phyloP scores from a whole-genome alignment of 1,140 invertebrate species.

The Varroa destructor region DNA sequence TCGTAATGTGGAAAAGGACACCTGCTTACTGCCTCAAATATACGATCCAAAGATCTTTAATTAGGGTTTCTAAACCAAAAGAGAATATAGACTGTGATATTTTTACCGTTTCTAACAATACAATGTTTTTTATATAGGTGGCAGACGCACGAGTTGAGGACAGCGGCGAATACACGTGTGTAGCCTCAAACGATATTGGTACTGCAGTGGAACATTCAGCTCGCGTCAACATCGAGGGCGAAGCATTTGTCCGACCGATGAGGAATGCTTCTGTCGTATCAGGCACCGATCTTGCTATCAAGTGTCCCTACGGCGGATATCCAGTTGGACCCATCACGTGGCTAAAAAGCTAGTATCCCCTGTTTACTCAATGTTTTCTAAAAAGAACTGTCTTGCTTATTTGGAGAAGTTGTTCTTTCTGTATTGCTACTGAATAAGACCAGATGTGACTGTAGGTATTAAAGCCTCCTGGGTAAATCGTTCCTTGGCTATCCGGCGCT shows the following conservation, averaged over 20 bases:
- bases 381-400: too few species aligned
- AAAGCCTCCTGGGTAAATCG: too few species aligned
- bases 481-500: too few species aligned
- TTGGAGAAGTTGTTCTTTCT: too few species aligned
- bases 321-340: constrained; percentile 73
- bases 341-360: constrained; percentile 56
- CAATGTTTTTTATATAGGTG: constrained; percentile 65
- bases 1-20: too few species aligned
- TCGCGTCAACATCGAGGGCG: constrained; percentile 61
- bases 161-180: constrained; percentile 42
- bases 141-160: constrained; percentile 42
- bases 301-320: constrained; percentile 85
- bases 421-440: too few species aligned
- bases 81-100: too few species aligned
- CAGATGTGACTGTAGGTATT: too few species aligned
- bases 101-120: too few species aligned
- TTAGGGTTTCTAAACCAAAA: constrained; percentile 30
- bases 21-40: too few species aligned
- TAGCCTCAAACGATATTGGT: constrained; percentile 34
- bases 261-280: constrained; percentile 75
- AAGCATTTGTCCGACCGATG: constrained; percentile 76
- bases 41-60: too few species aligned
- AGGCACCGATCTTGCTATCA: constrained; percentile 65
- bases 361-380: background rate
- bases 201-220: constrained; percentile 51